Evolutionary conservation across 2,113 vertebrate species (phyloP), one percentile per base, ranked within the genome.

Genomic region (Lates calcarifer): DNA sequence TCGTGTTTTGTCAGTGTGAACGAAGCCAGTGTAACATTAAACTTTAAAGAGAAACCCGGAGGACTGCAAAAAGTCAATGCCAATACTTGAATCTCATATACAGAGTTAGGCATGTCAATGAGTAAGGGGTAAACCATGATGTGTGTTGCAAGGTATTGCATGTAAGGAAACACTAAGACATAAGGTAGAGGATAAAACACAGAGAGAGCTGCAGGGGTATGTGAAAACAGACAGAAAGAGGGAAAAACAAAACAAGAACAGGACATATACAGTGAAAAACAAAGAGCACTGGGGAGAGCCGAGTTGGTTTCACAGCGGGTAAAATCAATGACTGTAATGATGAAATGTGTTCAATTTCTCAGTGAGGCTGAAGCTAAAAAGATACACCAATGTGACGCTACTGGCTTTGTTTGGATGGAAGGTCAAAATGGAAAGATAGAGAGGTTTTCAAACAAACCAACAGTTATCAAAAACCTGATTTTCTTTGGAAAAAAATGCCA

Each of bases 261-360:
- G 28, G 26, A 77, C 41, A 65, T 49, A 22, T 41, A 22, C 6
- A 73, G 31, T 31, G 49, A 39, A 69, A 84, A 69, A 78, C 41
- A 55, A 60, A 57, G 47, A 29, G 31, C 26, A 57, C 26, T 33
- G 26, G n/a, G 12, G 53, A 53, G 22, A 68, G 68, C 20, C 0
- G 12, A 66, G 55, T 35, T 62, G 28, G 41, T 80, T 74, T 85
- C 53, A 71, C 51, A 69, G 74, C 29, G 6, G 57, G 64, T 60
- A 64, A 79, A 85, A 89, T 76, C 74, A 83, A 68, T 78, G 60
- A 29, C n/a, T 72, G 69, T 60, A 68, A 84, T 86, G 81, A 70
- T 71, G 49, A 79, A 87, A 79, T 79, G 64, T 66, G 39, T 65
- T 81, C 24, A 60, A 58, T 64, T 66, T 72, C 61, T 84, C 61